phyloP scores from a whole-genome alignment of 1,140 invertebrate genomes.

The Drosophila kikkawai region DNA sequence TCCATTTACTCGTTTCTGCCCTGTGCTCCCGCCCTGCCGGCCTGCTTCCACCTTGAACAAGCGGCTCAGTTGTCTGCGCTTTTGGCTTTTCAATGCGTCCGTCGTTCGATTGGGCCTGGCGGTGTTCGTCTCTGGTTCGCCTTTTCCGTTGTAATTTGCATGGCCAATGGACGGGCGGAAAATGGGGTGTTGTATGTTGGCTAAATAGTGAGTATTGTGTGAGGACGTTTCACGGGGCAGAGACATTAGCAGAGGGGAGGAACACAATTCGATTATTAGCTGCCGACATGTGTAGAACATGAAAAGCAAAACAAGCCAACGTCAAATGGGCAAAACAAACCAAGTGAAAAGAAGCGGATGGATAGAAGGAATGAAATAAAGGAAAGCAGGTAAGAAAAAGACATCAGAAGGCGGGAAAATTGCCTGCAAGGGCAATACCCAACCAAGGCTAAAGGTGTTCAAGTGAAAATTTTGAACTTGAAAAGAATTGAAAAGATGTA shows the following conservation, averaged over 20 bases:
- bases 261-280: constrained; percentile 73
- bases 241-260: constrained; percentile 10
- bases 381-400: not conserved
- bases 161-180: constrained; percentile 19
- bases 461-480: constrained; percentile 3
- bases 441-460: constrained; percentile 1
- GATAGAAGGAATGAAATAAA: too few relatives aligned
- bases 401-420: constrained; percentile 21
- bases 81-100: constrained; percentile 47
- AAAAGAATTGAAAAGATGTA: not conserved
- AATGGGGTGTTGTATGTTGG: not conserved
- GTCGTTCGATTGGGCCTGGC: constrained; percentile 19
- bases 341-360: constrained; percentile 1
- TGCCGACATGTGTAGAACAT: constrained; percentile 43
- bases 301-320: constrained; percentile 40
- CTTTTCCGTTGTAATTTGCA: constrained; percentile 41
- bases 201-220: not conserved
- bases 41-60: constrained; percentile 45
- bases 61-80: constrained; percentile 46
- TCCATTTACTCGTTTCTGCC: not conserved
- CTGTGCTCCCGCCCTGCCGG: too few relatives aligned
- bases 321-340: constrained; percentile 24
- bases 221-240: constrained; percentile 6
- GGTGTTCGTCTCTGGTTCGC: constrained; percentile 4
- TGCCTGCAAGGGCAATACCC: constrained; percentile 2